phyloP scores from a whole-genome alignment of 2,113 vertebrate genomes.

The Albula glossodonta region DNA sequence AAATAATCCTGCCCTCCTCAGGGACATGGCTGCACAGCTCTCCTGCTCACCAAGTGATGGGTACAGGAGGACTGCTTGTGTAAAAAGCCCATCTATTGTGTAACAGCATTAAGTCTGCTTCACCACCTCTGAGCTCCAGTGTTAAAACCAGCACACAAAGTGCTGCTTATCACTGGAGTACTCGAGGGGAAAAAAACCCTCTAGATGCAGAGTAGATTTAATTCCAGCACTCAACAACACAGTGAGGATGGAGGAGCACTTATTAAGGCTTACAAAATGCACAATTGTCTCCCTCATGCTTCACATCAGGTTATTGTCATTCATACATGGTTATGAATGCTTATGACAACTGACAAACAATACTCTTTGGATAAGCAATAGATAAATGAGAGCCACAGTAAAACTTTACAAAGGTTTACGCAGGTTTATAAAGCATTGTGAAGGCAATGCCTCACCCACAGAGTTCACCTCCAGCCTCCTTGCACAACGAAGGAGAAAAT shows the following conservation, averaged over 20 bases:
- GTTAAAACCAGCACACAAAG: background rate
- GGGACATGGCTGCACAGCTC: slow-evolving; percentile 48
- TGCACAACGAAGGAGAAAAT: too few species aligned
- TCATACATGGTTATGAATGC: background rate
- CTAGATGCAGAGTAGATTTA: too few species aligned
- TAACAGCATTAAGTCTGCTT: background rate
- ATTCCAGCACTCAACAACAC: background rate
- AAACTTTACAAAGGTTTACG: too few species aligned
- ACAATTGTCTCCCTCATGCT: background rate
- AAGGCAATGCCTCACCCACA: too few species aligned
- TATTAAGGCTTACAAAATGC: background rate
- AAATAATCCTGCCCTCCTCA: slow-evolving; percentile 44
- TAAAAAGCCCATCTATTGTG: background rate
- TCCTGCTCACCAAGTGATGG: slow-evolving; percentile 27
- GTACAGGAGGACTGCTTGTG: background rate
- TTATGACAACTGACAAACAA: background rate
- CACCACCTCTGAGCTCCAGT: background rate
- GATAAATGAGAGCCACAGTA: too few species aligned
- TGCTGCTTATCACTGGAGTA: background rate
- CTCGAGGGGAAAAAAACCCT: too few species aligned
- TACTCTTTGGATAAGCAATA: too few species aligned
- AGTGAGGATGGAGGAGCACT: background rate
- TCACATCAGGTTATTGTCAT: background rate
- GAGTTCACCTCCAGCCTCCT: too few species aligned
- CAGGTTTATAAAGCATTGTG: too few species aligned